Conservation (phyloP, 2,888 invertebrate species). For the Drymonia ruficornis region DNA sequence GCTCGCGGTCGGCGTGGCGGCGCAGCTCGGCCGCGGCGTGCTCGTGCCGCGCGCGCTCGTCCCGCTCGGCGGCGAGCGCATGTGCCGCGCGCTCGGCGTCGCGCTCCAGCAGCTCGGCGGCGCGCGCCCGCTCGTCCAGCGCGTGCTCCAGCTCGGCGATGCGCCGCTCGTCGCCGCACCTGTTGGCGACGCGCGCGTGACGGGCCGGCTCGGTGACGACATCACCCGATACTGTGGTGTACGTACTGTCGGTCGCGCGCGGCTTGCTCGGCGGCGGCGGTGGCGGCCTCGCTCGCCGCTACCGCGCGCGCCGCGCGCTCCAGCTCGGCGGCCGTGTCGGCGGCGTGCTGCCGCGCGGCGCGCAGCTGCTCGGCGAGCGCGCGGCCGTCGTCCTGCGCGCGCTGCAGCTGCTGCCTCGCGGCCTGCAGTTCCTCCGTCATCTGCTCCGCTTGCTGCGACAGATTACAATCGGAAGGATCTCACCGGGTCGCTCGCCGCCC, state of each 20-base stretch:
- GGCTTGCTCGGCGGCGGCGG: background rate
- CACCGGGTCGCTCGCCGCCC: no score
- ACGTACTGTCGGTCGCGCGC: background rate
- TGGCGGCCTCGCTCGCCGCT: background rate
- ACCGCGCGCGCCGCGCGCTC: background rate
- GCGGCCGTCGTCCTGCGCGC: conserved; percentile 8
- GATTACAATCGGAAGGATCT: no score
- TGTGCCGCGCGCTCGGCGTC: conserved; percentile 31
- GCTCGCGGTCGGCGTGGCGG: conserved; percentile 20
- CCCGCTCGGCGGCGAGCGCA: conserved; percentile 23
- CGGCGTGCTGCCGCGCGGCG: background rate
- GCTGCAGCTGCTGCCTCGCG: conserved; percentile 6
- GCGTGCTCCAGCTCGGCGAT: conserved; percentile 7
- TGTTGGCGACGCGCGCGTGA: background rate
- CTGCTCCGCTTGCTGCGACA: conserved; percentile 11
- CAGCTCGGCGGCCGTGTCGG: no score
- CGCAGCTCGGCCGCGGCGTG: conserved; percentile 16
- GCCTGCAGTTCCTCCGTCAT: conserved; percentile 11
- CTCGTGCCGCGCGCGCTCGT: conserved; percentile 23
- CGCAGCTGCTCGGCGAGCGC: background rate
- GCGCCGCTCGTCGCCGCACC: background rate
- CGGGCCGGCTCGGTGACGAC: background rate
- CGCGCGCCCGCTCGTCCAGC: conserved; percentile 17
- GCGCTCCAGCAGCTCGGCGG: conserved; percentile 21
- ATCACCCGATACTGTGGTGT: no score